These are phyloP conservation scores for Oncorhynchus mykiss DNA, from an alignment of 2,113 vertebrate genomes.

Conservation along the genomic window DNA sequence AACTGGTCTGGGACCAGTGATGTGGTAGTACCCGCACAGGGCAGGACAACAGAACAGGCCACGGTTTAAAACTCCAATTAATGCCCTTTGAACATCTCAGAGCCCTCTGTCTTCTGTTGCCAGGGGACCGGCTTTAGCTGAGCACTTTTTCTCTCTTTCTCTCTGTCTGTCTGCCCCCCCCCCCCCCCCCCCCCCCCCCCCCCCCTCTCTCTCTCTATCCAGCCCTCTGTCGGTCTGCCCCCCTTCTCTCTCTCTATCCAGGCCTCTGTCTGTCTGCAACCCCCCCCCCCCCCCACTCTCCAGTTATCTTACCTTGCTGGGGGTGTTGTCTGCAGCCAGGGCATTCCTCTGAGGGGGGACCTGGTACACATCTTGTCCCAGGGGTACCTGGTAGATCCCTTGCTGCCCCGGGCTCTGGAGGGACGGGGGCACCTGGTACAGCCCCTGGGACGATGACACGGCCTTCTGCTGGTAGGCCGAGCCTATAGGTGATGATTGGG, in stretches of 20 bases:
- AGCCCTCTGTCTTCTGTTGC: neutral
- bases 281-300: neutral
- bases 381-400: conserved; percentile 85
- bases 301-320: conserved; percentile 79
- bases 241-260: too few relatives aligned
- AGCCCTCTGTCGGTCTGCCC: neutral
- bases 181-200: too few relatives aligned
- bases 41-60: too few relatives aligned
- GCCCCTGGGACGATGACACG: conserved; percentile 72
- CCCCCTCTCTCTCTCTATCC: too few relatives aligned
- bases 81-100: too few relatives aligned
- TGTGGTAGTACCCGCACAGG: too few relatives aligned
- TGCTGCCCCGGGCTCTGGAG: conserved; percentile 76
- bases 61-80: neutral
- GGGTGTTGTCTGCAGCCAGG: conserved; percentile 63
- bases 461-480: conserved; percentile 75
- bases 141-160: neutral
- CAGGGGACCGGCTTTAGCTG: neutral
- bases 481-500: conserved; percentile 57
- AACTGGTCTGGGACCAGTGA: too few relatives aligned
- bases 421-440: conserved; percentile 83
- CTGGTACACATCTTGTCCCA: conserved; percentile 85
- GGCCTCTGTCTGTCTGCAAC: too few relatives aligned
- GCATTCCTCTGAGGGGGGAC: conserved; percentile 76
- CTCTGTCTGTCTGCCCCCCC: neutral